Evolutionary conservation across 2,888 invertebrate genomes (phyloP).

Genomic region (Eupeodes luniger): DNA sequence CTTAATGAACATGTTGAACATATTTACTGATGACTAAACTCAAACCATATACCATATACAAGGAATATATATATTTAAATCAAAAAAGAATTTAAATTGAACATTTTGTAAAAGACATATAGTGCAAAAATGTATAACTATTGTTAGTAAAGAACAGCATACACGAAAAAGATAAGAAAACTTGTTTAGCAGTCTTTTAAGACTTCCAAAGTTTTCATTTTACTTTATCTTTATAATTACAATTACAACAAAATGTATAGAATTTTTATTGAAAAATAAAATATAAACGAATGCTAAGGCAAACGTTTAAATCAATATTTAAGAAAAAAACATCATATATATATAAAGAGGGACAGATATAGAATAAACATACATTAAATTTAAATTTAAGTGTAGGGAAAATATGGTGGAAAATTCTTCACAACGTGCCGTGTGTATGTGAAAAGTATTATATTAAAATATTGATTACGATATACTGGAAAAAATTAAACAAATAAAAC

Average conservation of each 20-base stretch:
- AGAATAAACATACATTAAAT: conserved; percentile 72
- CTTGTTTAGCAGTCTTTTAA: conserved; percentile 70
- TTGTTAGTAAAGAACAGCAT: conserved; percentile 76
- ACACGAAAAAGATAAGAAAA: conserved; percentile 71
- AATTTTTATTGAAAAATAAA: conserved; percentile 65
- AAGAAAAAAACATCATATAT: conserved; percentile 78
- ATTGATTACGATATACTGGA: conserved; percentile 73
- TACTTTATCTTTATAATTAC: conserved; percentile 72
- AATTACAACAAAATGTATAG: conserved; percentile 70
- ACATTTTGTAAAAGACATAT: conserved; percentile 76
- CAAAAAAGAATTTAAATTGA: conserved; percentile 75
- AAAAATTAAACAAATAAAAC: conserved; percentile 82
- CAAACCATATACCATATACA: conserved; percentile 76
- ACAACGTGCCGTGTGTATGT: conserved; percentile 96
- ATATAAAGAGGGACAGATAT: conserved; percentile 73
- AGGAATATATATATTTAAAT: conserved; percentile 74
- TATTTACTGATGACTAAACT: conserved; percentile 75
- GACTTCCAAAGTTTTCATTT: conserved; percentile 67
- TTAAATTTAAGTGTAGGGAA: conserved; percentile 67
- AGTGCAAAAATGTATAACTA: conserved; percentile 76
- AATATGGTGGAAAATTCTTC: conserved; percentile 90
- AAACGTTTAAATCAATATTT: conserved; percentile 80
- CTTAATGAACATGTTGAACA: conserved; percentile 75
- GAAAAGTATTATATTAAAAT: conserved; percentile 88
- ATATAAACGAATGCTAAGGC: conserved; percentile 56